These are phyloP conservation scores for Argyresthia albistria DNA, from an alignment of 2,888 invertebrate species.

Conservation along the genomic window DNA sequence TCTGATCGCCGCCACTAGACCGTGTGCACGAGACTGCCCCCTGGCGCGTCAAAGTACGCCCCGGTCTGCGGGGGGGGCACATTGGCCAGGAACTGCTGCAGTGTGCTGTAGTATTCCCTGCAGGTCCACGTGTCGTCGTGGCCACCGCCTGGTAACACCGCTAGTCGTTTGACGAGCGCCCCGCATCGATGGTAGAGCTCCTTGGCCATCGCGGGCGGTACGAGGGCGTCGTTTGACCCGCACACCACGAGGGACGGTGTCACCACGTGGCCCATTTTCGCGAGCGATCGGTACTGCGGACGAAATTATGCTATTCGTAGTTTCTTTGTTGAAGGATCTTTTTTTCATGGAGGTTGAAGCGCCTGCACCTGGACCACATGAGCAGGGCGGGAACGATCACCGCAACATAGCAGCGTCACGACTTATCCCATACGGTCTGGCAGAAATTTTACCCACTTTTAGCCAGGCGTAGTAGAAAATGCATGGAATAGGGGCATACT, in stretches of 20 bases:
- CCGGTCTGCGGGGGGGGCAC: slow-evolving; percentile 40
- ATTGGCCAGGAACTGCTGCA: slow-evolving; percentile 64
- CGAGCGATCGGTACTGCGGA: slow-evolving; percentile 78
- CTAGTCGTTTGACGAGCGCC: slow-evolving; percentile 82
- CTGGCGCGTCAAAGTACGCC: slow-evolving; percentile 33
- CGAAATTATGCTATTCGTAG: too few relatives aligned
- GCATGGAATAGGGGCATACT: too few relatives aligned
- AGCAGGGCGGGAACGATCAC: too few relatives aligned
- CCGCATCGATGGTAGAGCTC: slow-evolving; percentile 83
- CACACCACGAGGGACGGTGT: slow-evolving; percentile 90
- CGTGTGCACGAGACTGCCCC: slow-evolving; percentile 34
- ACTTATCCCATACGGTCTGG: too few relatives aligned
- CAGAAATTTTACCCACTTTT: too few relatives aligned
- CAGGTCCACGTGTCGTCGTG: slow-evolving; percentile 97
- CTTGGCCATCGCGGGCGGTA: slow-evolving; percentile 93
- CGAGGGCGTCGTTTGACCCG: slow-evolving; percentile 88
- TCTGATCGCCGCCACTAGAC: slow-evolving; percentile 20
- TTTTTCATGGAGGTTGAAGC: too few relatives aligned
- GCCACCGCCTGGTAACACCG: slow-evolving; percentile 85
- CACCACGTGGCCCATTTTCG: slow-evolving; percentile 81
- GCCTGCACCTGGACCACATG: too few relatives aligned
- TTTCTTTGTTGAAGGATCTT: too few relatives aligned
- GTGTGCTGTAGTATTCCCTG: slow-evolving; percentile 80
- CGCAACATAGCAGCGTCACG: too few relatives aligned
- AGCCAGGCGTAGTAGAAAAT: too few relatives aligned